Evolutionary conservation across 2,113 vertebrate species (phyloP).

Genomic region (Lycaon pictus): DNA sequence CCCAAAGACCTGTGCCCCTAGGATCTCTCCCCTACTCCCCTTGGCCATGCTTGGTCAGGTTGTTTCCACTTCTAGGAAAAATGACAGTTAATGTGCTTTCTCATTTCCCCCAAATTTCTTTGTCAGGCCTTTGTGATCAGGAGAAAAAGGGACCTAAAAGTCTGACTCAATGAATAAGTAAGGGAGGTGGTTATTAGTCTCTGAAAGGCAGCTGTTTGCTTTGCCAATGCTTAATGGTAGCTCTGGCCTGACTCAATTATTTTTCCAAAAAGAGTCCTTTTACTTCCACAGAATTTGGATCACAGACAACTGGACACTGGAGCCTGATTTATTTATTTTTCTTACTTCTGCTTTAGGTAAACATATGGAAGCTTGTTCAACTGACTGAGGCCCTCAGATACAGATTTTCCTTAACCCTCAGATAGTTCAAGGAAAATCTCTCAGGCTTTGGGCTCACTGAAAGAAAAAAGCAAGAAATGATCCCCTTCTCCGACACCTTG

Average conservation of each 20-base stretch:
- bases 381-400: background rate
- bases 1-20: background rate
- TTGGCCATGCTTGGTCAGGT: background rate
- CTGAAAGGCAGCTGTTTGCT: background rate
- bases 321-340: background rate
- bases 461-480: background rate
- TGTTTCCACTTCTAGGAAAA: background rate
- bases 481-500: background rate
- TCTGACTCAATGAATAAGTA: constrained; percentile 18
- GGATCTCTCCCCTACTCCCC: background rate
- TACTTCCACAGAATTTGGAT: constrained; percentile 73
- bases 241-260: background rate
- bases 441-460: background rate
- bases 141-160: background rate
- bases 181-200: background rate
- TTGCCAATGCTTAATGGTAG: background rate
- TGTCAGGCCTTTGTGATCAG: background rate
- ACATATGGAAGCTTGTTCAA: constrained; percentile 49
- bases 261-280: constrained; percentile 72
- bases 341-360: constrained; percentile 37
- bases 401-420: background rate
- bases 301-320: constrained; percentile 65
- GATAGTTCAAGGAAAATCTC: constrained; percentile 31
- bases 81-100: background rate
- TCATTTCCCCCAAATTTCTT: background rate